A percentile compares a stretch with the other conserved stretches of the same genome.
Evolutionary conservation across 2,797 vertebrate species (phyloP).

Genomic region (Arrhamphus sclerolepis): DNA sequence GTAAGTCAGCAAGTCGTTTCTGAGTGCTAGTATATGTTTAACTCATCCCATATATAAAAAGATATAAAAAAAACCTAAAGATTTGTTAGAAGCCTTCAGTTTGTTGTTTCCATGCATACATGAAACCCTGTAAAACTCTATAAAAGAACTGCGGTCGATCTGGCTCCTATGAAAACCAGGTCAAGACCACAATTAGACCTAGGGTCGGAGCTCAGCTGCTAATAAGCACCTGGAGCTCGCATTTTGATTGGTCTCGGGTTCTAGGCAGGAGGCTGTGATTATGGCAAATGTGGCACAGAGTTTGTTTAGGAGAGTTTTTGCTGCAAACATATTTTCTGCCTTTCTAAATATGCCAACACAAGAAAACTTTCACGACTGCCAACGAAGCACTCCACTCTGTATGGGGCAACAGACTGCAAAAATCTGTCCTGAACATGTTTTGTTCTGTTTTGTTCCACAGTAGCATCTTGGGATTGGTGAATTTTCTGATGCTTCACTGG

Average conservation of each 20-base stretch:
- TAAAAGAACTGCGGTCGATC: slow-evolving; percentile 48
- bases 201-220: slow-evolving; percentile 68
- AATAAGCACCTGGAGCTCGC: slow-evolving; percentile 52
- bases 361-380: slow-evolving; percentile 20
- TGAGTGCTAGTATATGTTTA: slow-evolving; percentile 5
- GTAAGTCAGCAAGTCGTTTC: slow-evolving; percentile 73
- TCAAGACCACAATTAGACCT: slow-evolving; percentile 60
- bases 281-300: slow-evolving; percentile 35
- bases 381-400: slow-evolving; percentile 25
- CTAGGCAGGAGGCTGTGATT: slow-evolving; percentile 33
- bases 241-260: slow-evolving; percentile 64
- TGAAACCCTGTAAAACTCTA: slow-evolving; percentile 7
- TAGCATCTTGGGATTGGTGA: slow-evolving; percentile 21
- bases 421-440: slow-evolving; percentile 12
- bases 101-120: slow-evolving; percentile 27
- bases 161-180: slow-evolving; percentile 54
- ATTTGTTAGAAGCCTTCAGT: not conserved
- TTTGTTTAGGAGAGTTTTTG: slow-evolving; percentile 30
- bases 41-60: slow-evolving; percentile 6
- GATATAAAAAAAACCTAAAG: too few relatives aligned
- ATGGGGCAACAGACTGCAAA: slow-evolving; percentile 40
- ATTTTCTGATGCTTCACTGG: slow-evolving; percentile 23
- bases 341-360: slow-evolving; percentile 28
- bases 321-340: slow-evolving; percentile 28
- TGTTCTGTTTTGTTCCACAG: slow-evolving; percentile 11